A percentile compares a stretch with the other conserved stretches of the same genome.
Evolutionary conservation across 2,113 vertebrate species (phyloP).

Genomic region (Rhipidura dahli): DNA sequence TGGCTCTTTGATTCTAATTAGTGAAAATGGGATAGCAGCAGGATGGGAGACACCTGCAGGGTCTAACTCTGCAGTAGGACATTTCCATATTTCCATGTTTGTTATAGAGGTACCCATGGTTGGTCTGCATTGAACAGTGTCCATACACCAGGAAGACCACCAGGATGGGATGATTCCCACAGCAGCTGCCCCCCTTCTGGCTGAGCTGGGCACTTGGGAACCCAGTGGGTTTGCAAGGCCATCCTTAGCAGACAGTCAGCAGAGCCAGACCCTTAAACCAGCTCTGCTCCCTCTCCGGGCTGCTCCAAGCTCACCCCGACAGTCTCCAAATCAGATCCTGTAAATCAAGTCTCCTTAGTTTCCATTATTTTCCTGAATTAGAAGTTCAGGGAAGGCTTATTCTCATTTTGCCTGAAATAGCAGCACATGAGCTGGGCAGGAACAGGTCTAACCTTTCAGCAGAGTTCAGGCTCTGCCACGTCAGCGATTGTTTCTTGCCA

Average conservation of each 20-base stretch:
- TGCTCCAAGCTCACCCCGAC: not conserved
- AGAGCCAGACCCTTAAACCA: not conserved
- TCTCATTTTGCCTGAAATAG: conserved; percentile 13
- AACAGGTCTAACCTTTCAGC: conserved; percentile 48
- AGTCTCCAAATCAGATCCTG: not conserved
- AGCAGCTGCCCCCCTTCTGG: fast-evolving
- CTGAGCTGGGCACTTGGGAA: not conserved
- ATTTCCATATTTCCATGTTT: not conserved
- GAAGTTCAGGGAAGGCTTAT: not conserved
- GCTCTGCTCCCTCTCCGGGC: not conserved
- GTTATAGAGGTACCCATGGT: not conserved
- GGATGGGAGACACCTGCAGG: not conserved
- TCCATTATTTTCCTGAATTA: conserved; percentile 29
- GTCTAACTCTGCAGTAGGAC: not conserved
- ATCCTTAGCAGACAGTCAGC: not conserved
- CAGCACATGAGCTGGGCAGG: conserved; percentile 20
- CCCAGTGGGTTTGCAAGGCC: not conserved
- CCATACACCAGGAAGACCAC: fast-evolving
- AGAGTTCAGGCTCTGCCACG: not conserved
- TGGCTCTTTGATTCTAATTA: not conserved
- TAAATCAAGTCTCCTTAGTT: conserved; percentile 19
- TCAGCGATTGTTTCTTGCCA: conserved; percentile 44
- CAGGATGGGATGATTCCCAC: not conserved
- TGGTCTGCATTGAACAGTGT: not conserved
- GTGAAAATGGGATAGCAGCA: not conserved